Evolutionary conservation across 2,797 vertebrate species (phyloP), one percentile per base, ranked within the genome.

Genomic region (Ammospiza maritima): DNA sequence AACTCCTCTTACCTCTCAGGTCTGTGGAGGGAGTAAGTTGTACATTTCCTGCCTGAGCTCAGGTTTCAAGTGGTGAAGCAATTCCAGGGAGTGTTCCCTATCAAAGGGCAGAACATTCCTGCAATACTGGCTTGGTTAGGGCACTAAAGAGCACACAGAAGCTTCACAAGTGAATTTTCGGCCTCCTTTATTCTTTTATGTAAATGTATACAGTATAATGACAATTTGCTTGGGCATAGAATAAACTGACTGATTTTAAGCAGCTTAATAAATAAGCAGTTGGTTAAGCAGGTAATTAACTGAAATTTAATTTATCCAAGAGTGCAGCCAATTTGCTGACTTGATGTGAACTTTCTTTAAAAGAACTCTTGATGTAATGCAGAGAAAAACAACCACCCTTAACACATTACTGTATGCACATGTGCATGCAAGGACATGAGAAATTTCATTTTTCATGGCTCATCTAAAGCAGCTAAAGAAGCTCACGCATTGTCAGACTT

Each of bases 21-120:
- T 86, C 83, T 94, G 65, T 61, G 93, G 85, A 95, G 54, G 79
- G 79, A 93, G 38, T 65, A 85, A 92, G 32, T 32, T 64, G 48
- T 3, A 61, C 61, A 69, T 67, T 76, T 91, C 93, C 79, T 79
- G 77, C 80, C 90, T 50, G 26, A 95, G 90, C 81, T 95, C 91
- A 77, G 48, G 73, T 94, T 95, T 93, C 96, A 95, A 70, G 92
- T 1, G 4, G 81, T 94, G 95, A 96, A 91, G 92, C 90, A 96
- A 96, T 80, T 84, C 73, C n/a, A 90, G 93, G 94, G 94, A 95
- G 93, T 95, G 94, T 95, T 94, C 82, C 82, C 87, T 91, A 94
- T 77, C 78, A 89, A 85, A 87, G 84, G 82, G 50, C 89, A 92
- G 90, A 96, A 95, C 87, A 72, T 91, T 97, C 93, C 86, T 83